Conservation (phyloP, 2,113 vertebrate species). For the Chaetorhynchus papuensis region DNA sequence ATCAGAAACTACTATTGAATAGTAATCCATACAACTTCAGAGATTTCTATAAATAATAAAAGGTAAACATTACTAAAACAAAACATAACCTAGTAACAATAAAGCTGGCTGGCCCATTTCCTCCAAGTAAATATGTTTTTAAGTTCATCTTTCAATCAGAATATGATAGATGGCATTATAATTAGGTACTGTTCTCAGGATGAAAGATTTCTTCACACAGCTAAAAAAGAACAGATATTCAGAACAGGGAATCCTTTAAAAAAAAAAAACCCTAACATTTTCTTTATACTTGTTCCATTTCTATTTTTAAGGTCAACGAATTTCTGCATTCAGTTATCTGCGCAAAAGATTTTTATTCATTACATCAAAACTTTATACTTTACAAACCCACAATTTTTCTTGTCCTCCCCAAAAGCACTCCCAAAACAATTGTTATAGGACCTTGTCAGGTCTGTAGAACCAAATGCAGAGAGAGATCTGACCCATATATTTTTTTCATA, state of each 20-base stretch:
- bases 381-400: accelerated
- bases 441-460: neutral
- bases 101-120: neutral
- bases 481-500: neutral
- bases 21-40: neutral
- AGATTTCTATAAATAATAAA: neutral
- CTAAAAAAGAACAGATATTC: neutral
- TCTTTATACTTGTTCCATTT: neutral
- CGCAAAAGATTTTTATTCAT: neutral
- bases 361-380: neutral
- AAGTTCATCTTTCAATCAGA: neutral
- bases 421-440: neutral
- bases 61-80: neutral
- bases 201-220: neutral
- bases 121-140: neutral
- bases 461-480: neutral
- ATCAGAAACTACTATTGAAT: neutral
- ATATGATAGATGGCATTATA: neutral
- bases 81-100: neutral
- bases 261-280: accelerated
- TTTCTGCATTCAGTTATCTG: neutral
- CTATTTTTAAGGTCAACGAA: neutral
- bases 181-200: neutral
- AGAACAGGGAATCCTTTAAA: neutral
- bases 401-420: neutral